Evolutionary conservation across 1,140 invertebrate species (phyloP).

Genomic region (Pararge aegeria): DNA sequence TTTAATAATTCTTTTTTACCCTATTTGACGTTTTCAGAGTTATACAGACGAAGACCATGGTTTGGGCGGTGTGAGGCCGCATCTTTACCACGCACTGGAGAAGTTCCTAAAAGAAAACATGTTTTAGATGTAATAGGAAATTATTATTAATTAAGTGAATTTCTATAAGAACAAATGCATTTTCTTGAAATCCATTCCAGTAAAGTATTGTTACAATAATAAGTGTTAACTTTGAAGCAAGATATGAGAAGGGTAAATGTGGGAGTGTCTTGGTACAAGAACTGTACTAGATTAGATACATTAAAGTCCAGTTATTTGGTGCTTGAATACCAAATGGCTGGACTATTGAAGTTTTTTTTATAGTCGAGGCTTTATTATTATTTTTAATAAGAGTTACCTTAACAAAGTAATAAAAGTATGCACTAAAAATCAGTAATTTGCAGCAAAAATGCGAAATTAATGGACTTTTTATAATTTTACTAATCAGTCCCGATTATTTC

Average conservation of each 20-base stretch:
- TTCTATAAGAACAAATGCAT: background rate
- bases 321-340: too few relatives aligned
- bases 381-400: too few relatives aligned
- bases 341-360: too few relatives aligned
- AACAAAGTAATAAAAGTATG: too few relatives aligned
- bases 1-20: background rate
- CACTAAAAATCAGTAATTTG: too few relatives aligned
- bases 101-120: constrained; percentile 86
- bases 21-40: constrained; percentile 86
- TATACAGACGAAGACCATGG: constrained; percentile 96
- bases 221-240: background rate
- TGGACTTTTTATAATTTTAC: too few relatives aligned
- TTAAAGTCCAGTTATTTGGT: too few relatives aligned
- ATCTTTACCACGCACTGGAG: constrained; percentile 94
- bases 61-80: constrained; percentile 87
- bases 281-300: too few relatives aligned
- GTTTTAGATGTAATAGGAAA: constrained; percentile 25
- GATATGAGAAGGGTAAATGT: background rate
- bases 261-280: too few relatives aligned
- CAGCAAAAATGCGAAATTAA: too few relatives aligned
- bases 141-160: background rate
- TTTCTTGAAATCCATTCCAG: background rate
- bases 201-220: background rate
- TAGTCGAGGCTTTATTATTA: too few relatives aligned
- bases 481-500: too few relatives aligned